These are phyloP conservation scores for Drosophila monieri DNA, from an alignment of 2,888 invertebrate genomes.

Conservation along the genomic window DNA sequence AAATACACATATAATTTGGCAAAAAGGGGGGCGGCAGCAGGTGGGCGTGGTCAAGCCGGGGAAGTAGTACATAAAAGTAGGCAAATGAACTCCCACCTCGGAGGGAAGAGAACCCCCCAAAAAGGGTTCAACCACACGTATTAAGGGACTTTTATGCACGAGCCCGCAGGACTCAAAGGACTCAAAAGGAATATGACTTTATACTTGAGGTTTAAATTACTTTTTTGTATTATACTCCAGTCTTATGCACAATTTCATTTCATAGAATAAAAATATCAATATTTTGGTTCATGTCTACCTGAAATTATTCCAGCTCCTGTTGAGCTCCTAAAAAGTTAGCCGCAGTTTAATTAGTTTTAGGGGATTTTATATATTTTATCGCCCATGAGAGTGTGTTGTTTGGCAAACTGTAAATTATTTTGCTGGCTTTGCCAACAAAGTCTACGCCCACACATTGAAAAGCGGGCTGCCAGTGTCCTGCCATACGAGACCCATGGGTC, in stretches of 20 bases:
- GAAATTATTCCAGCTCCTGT: neutral
- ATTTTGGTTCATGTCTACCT: neutral
- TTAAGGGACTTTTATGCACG: conserved; percentile 9
- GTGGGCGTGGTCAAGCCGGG: conserved; percentile 36
- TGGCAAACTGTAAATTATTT: conserved; percentile 35
- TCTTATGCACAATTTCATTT: neutral
- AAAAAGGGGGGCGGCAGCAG: conserved; percentile 5
- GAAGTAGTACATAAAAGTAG: conserved; percentile 46
- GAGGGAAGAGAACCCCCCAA: conserved; percentile 1
- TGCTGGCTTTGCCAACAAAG: conserved; percentile 10
- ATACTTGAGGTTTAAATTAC: neutral
- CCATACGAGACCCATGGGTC: conserved; percentile 34
- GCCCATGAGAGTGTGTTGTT: conserved; percentile 21
- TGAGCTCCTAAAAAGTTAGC: neutral
- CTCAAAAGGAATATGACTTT: conserved; percentile 7
- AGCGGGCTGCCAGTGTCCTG: neutral
- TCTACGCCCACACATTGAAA: conserved; percentile 16
- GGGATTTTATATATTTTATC: conserved; percentile 27
- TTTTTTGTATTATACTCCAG: neutral
- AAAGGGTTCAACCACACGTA: conserved; percentile 55
- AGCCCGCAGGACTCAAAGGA: neutral
- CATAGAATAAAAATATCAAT: neutral
- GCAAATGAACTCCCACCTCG: conserved; percentile 55
- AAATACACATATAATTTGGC: conserved; percentile 58
- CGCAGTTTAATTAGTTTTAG: conserved; percentile 12